Evolutionary conservation across 1,140 invertebrate genomes (phyloP).

Genomic region (Paracyclopina nana): DNA sequence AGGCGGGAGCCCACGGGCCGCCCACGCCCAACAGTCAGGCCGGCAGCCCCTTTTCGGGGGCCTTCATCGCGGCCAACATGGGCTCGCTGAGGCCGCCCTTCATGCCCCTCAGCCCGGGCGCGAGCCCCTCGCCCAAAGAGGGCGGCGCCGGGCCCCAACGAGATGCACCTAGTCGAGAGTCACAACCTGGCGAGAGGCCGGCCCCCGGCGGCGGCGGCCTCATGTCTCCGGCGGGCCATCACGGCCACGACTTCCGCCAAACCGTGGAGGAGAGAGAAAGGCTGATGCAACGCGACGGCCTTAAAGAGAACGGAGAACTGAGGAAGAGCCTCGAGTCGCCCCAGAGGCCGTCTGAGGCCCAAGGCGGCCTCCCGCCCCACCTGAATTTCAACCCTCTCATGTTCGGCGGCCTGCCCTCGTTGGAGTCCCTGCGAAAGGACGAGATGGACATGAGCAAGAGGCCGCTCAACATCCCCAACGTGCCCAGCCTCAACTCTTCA

Average conservation of each 20-base stretch:
- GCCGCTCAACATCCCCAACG: constrained; percentile 24
- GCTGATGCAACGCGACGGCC: constrained; percentile 36
- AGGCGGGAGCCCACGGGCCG: constrained; percentile 17
- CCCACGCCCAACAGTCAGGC: constrained; percentile 16
- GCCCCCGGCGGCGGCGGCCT: constrained; percentile 15
- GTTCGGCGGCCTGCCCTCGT: not conserved
- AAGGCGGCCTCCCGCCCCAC: constrained; percentile 1
- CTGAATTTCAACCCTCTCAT: constrained; percentile 10
- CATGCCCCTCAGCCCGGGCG: constrained; percentile 13
- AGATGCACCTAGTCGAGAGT: too few relatives aligned
- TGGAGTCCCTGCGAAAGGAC: constrained; percentile 13
- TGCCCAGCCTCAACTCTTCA: not conserved
- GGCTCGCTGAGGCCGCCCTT: constrained; percentile 13
- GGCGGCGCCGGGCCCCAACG: not conserved
- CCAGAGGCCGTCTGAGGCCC: constrained; percentile 15
- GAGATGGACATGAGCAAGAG: constrained; percentile 15
- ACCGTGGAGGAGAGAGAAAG: not conserved
- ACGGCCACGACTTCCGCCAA: constrained; percentile 33
- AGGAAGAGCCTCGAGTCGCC: constrained; percentile 14
- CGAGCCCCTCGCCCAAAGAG: constrained; percentile 15
- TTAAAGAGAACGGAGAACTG: not conserved
- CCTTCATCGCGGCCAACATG: constrained; percentile 20
- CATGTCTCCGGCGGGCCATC: constrained; percentile 25
- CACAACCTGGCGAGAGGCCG: too few relatives aligned
- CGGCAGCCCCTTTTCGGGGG: constrained; percentile 20